Conservation (phyloP, 2,113 vertebrate genomes). For the Alaudala cheleensis region DNA sequence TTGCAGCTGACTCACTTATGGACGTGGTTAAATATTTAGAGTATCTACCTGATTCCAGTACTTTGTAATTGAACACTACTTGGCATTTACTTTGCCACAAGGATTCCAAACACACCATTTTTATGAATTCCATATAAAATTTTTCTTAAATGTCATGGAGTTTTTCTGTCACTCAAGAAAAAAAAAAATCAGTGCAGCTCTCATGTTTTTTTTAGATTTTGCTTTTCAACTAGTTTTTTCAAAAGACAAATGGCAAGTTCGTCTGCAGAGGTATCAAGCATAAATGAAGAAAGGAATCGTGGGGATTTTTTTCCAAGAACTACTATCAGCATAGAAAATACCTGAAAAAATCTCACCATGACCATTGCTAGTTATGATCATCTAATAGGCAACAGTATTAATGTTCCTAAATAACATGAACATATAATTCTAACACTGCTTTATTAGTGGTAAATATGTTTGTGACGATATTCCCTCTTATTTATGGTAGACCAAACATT, state of each 20-base stretch:
- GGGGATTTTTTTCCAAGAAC: neutral
- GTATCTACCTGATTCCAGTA: neutral
- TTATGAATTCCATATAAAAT: neutral
- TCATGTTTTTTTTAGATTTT: neutral
- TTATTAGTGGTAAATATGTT: neutral
- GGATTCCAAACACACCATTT: neutral
- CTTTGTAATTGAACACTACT: neutral
- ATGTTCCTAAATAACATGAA: neutral
- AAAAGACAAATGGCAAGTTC: neutral
- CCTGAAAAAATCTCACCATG: neutral
- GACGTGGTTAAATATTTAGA: neutral
- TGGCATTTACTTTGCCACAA: neutral
- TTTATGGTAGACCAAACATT: neutral
- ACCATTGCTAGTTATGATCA: neutral
- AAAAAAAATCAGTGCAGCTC: neutral
- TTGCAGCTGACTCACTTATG: neutral
- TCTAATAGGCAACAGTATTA: neutral
- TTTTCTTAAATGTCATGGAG: neutral
- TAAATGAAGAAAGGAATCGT: neutral
- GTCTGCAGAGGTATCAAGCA: neutral
- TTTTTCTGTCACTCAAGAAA: neutral
- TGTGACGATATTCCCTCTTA: neutral
- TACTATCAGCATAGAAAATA: neutral
- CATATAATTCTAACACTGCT: neutral
- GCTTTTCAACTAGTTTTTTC: neutral